These are phyloP conservation scores for Indri indri DNA, from an alignment of 2,113 vertebrate genomes.

Conservation along the genomic window DNA sequence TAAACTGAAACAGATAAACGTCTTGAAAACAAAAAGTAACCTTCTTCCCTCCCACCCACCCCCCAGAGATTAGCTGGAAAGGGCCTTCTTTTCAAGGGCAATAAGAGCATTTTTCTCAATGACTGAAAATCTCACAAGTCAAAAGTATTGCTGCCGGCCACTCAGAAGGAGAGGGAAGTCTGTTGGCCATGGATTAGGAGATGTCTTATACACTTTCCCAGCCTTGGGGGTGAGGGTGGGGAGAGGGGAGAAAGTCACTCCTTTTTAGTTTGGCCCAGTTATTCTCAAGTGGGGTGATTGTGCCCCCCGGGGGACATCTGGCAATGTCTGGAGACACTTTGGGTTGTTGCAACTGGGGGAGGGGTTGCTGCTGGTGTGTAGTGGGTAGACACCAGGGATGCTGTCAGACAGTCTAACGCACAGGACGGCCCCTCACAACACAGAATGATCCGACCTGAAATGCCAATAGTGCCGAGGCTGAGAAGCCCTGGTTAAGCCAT, in stretches of 20 bases:
- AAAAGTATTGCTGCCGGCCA: not conserved
- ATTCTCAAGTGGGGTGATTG: not conserved
- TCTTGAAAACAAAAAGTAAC: not conserved
- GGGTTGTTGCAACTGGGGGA: not conserved
- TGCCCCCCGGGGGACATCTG: not conserved
- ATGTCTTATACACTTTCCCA: constrained; percentile 10
- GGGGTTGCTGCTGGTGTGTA: not conserved
- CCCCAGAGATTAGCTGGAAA: not conserved
- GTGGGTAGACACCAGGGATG: not conserved
- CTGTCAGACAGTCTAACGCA: not conserved
- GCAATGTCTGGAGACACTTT: constrained; percentile 2
- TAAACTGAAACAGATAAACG: not conserved
- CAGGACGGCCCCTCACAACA: not conserved
- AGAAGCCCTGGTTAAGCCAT: not conserved
- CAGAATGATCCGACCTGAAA: not conserved
- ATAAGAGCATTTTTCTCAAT: not conserved
- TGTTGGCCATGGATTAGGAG: not conserved
- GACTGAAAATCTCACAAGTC: constrained; percentile 2
- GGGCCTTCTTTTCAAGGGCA: not conserved
- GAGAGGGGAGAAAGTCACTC: constrained; percentile 38
- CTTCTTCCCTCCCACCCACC: not conserved
- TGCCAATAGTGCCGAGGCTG: not conserved
- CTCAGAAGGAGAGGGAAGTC: not conserved
- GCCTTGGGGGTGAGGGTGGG: not conserved
- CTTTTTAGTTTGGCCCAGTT: constrained; percentile 18